Evolutionary conservation across 2,113 vertebrate species (phyloP).

Genomic region (Salvelinus namaycush): DNA sequence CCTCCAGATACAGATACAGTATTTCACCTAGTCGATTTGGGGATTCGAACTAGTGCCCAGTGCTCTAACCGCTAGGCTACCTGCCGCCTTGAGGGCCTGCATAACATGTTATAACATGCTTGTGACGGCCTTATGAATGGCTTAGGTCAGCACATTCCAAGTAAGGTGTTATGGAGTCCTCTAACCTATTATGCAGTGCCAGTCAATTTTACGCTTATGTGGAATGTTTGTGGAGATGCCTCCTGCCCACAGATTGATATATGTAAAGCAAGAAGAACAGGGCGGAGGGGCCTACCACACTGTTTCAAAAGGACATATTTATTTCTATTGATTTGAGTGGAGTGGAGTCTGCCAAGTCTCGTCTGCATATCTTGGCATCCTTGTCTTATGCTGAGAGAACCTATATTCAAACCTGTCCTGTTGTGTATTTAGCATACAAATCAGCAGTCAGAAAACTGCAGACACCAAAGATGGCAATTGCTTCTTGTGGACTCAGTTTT

Average conservation of each 20-base stretch:
- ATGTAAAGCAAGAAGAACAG: neutral
- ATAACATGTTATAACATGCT: too few relatives aligned
- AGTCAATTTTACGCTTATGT: neutral
- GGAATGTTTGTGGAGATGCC: neutral
- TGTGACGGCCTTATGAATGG: too few relatives aligned
- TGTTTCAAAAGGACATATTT: slow-evolving; percentile 15
- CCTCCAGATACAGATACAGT: too few relatives aligned
- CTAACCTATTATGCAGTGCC: neutral
- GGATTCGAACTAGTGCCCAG: too few relatives aligned
- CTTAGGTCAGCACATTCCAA: too few relatives aligned
- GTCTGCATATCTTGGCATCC: neutral
- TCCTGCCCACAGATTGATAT: neutral
- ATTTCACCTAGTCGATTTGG: too few relatives aligned
- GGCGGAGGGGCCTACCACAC: too few relatives aligned
- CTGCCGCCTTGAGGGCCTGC: too few relatives aligned
- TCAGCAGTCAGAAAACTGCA: neutral
- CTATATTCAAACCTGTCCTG: neutral
- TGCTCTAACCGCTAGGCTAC: too few relatives aligned
- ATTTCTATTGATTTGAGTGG: slow-evolving; percentile 7
- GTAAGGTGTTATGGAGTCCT: neutral
- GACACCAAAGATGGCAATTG: too few relatives aligned
- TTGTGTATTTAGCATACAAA: neutral
- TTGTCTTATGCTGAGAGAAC: neutral
- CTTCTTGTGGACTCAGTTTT: neutral
- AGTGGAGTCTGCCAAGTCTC: slow-evolving; percentile 9